These are phyloP conservation scores for Miichthys miiuy DNA, from an alignment of 2,797 vertebrate genomes.

Conservation along the genomic window DNA sequence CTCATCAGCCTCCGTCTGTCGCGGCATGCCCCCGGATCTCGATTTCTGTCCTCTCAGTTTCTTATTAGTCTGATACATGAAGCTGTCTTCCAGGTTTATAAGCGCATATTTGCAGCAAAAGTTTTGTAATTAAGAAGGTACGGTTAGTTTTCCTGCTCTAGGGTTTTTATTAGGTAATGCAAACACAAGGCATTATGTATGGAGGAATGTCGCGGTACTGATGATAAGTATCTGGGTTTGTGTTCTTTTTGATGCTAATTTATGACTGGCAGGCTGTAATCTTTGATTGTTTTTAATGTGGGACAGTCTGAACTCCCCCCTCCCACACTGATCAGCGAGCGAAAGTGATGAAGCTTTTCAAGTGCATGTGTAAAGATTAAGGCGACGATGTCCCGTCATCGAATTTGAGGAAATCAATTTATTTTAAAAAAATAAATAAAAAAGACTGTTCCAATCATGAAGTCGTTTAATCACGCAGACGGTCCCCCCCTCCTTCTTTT, in stretches of 20 bases:
- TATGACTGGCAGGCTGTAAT: conserved; percentile 50
- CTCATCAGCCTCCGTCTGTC: conserved; percentile 32
- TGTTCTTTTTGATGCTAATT: conserved; percentile 58
- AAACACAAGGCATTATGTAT: conserved; percentile 45
- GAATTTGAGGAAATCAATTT: conserved; percentile 20
- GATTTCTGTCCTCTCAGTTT: conserved; percentile 40
- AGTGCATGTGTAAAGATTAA: conserved; percentile 36
- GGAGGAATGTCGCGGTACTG: conserved; percentile 58
- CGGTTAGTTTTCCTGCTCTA: conserved; percentile 43
- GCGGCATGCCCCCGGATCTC: conserved; percentile 30
- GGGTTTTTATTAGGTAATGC: conserved; percentile 50
- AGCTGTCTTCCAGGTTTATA: conserved; percentile 77
- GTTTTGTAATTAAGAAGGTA: conserved; percentile 68
- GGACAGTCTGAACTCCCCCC: conserved; percentile 37
- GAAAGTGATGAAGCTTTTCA: conserved; percentile 31
- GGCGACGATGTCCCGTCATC: conserved; percentile 16
- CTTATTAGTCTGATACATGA: conserved; percentile 48
- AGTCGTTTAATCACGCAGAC: conserved; percentile 34
- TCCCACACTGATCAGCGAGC: conserved; percentile 12
- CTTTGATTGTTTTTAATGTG: conserved; percentile 40
- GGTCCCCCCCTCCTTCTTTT: neutral
- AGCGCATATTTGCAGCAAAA: conserved; percentile 54
- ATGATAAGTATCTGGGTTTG: conserved; percentile 53
- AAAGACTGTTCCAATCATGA: conserved; percentile 33
- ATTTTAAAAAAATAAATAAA: conserved; percentile 21